Base-by-base conservation (phyloP, 23 tunicate genomes). In the Ciona savignyi region DNA sequence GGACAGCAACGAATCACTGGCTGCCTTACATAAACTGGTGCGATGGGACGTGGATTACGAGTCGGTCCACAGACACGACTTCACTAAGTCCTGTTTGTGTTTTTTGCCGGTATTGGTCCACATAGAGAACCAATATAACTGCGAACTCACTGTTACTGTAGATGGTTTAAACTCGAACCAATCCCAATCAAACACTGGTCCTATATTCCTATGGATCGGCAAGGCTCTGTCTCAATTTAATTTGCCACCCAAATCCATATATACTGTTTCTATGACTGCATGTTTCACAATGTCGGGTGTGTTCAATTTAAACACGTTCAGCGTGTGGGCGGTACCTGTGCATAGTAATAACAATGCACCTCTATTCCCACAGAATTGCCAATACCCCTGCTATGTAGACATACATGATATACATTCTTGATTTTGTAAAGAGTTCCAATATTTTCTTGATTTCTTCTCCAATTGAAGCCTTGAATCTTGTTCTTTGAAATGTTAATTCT, bases 241-340 rank as follows among this genome's bases (percentile, higher is more conserved):
- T 31, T 25, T 91, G 76, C 32, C 56, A 11, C 97, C 97, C 21
- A 62, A 82, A 9, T 32, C 74, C 2, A 30, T 35, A 29, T 56
- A 28, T 28, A 62, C 78, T 19, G 35, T 91, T 4, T 24, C 65
- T 2, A 70, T 91, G 92, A 71, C 70, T 15, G 91, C 97, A 1
- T 91, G 86, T 70, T 80, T 91, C 63, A 27, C 85, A 1, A 21
- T 78, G 20, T 70, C 80, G 2, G 97, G 97, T 23, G 72, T 82
- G 1, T 91, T 67, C 77, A 91, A 85, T 76, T 34, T 91, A 22
- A 85, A 88, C 74, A 70, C 84, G 27, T 81, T 91, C 26, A 77
- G 83, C 32, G 91, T 91, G 1, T 80, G 93, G 79, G 97, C 97
- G 9, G 79, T 80, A 0, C 97, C 97, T 22, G 30, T 70, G 28